phyloP scores from a whole-genome alignment of 2,888 invertebrate species.

The Salpingus planirostris region DNA sequence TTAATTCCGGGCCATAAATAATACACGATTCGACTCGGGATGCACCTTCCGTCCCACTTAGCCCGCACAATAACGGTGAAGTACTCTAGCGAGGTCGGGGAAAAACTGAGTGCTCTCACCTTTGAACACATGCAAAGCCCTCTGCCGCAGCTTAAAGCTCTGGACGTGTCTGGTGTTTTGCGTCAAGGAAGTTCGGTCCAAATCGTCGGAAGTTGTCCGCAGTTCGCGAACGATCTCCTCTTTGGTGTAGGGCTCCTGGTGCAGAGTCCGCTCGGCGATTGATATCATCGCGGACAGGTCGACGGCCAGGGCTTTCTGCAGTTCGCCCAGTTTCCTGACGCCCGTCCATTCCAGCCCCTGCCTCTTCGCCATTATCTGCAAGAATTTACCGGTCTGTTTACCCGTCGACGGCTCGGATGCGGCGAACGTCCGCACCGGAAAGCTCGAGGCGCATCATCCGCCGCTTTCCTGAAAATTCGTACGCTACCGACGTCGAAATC shows the following conservation, averaged over 20 bases:
- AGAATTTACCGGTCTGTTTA: too few species aligned
- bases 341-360: conserved; percentile 53
- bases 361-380: conserved; percentile 58
- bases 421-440: too few species aligned
- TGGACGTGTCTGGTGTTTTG: conserved; percentile 53
- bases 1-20: too few species aligned
- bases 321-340: conserved; percentile 59
- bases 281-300: conserved; percentile 60
- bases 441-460: too few species aligned
- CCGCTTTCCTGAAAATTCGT: too few species aligned
- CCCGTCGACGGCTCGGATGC: not conserved
- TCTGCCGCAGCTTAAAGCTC: conserved; percentile 69
- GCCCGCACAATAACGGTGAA: too few species aligned
- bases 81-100: too few species aligned
- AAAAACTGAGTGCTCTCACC: conserved; percentile 41
- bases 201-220: conserved; percentile 49
- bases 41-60: too few species aligned
- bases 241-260: conserved; percentile 58
- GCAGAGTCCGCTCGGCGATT: conserved; percentile 55
- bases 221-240: conserved; percentile 57
- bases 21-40: too few species aligned
- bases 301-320: conserved; percentile 59
- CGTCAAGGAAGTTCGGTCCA: conserved; percentile 59
- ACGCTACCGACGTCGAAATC: too few species aligned
- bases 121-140: conserved; percentile 83